phyloP scores from a whole-genome alignment of 2,113 vertebrate species.

The Myotis davidii region DNA sequence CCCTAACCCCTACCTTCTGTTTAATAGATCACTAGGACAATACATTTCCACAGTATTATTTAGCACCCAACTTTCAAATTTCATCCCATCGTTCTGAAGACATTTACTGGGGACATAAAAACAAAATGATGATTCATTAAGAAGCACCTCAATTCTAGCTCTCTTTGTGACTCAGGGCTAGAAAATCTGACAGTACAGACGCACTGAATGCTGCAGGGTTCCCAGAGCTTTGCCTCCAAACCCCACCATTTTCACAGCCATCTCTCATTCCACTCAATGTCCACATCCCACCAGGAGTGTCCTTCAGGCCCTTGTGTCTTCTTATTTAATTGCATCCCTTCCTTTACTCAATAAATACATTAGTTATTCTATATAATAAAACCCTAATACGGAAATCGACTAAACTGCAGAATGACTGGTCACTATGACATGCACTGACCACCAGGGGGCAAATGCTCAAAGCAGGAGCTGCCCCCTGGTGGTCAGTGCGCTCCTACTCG shows the following conservation, averaged over 20 bases:
- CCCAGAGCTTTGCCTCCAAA: too few relatives aligned
- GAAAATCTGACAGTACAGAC: not conserved
- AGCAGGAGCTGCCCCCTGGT: too few relatives aligned
- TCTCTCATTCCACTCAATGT: not conserved
- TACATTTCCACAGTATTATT: not conserved
- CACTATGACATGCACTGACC: too few relatives aligned
- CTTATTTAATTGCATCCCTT: not conserved
- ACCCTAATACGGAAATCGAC: too few relatives aligned
- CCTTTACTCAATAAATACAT: not conserved
- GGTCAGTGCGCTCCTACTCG: too few relatives aligned
- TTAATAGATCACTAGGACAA: not conserved
- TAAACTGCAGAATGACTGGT: too few relatives aligned
- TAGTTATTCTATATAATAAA: not conserved
- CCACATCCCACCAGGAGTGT: too few relatives aligned
- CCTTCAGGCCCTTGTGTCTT: not conserved
- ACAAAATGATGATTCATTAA: fast-evolving
- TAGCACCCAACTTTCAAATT: not conserved
- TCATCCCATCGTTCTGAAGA: not conserved
- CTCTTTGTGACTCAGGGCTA: not conserved
- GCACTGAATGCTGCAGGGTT: not conserved
- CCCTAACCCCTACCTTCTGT: not conserved
- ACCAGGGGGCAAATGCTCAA: too few relatives aligned
- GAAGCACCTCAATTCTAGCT: not conserved
- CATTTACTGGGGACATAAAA: not conserved
- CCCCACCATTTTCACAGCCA: not conserved